Evolutionary conservation across 2,888 invertebrate genomes (phyloP).

Genomic region (Metopia argyrocephala): DNA sequence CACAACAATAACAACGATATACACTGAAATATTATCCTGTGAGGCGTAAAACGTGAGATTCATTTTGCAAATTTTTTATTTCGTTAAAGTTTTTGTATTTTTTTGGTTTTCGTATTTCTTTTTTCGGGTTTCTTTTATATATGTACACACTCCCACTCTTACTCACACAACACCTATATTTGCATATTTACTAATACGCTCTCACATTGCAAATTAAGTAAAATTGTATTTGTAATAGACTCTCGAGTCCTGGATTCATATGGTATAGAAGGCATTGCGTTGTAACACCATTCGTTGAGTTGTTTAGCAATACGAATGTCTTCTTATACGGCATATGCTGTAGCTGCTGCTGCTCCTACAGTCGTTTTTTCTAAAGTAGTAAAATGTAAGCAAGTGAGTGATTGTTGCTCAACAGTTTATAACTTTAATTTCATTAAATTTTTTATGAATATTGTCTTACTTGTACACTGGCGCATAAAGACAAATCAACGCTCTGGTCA

Average conservation of each 20-base stretch:
- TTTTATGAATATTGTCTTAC: neutral
- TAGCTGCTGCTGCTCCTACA: no score
- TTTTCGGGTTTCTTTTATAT: constrained; percentile 11
- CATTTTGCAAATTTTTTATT: constrained; percentile 65
- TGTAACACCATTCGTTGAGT: neutral
- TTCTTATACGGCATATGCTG: no score
- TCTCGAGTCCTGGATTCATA: constrained; percentile 10
- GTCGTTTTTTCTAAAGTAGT: no score
- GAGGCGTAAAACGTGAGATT: constrained; percentile 75
- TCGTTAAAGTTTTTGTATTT: constrained; percentile 28
- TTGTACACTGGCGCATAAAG: no score
- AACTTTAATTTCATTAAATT: constrained; percentile 29
- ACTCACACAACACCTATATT: neutral
- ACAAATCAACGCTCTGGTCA: no score
- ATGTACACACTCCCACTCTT: neutral
- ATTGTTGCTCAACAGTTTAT: neutral
- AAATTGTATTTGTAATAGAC: constrained; percentile 48
- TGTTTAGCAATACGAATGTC: neutral
- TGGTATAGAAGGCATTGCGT: neutral
- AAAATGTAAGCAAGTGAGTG: neutral
- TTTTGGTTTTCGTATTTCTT: constrained; percentile 21
- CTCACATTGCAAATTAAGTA: constrained; percentile 39
- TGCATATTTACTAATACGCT: neutral
- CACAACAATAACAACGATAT: constrained; percentile 7
- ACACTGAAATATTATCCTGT: constrained; percentile 75